Percentiles rank a stretch among this genome's conserved stretches.
phyloP scores from a whole-genome alignment of 2,113 vertebrate species.

The Lamprologus lemairii region DNA sequence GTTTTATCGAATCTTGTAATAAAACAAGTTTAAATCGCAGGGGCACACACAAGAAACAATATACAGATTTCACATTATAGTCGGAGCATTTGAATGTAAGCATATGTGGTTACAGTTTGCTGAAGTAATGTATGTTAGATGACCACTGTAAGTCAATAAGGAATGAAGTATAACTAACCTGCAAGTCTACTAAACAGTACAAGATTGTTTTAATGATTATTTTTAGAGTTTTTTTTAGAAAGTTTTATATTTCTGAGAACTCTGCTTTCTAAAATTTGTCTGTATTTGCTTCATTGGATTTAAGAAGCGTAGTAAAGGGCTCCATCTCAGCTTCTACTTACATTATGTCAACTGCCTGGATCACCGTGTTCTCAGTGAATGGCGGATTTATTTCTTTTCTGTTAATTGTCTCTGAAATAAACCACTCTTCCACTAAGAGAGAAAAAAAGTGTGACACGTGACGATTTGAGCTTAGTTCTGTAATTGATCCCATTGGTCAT shows the following conservation, averaged over 20 bases:
- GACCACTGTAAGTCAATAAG: neutral
- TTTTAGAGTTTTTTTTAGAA: neutral
- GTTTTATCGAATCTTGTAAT: neutral
- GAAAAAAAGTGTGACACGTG: neutral
- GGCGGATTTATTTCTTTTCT: neutral
- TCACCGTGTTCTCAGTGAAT: neutral
- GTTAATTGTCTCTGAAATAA: neutral
- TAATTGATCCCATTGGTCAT: constrained; percentile 46
- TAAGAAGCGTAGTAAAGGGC: neutral
- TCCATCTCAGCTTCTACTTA: neutral
- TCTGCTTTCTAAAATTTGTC: neutral
- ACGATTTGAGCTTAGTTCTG: neutral
- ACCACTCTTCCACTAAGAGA: neutral
- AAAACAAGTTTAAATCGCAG: neutral
- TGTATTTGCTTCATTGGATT: neutral
- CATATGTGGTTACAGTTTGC: neutral
- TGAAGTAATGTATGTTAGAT: neutral
- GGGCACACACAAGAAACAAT: neutral
- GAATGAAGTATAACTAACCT: neutral
- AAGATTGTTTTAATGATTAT: neutral
- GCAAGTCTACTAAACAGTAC: neutral
- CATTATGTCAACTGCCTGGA: neutral
- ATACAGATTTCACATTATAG: neutral
- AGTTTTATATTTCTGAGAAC: neutral
- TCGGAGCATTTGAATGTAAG: neutral